Evolutionary conservation across 2,113 vertebrate genomes (phyloP).

Genomic region (Gallinago undulata): DNA sequence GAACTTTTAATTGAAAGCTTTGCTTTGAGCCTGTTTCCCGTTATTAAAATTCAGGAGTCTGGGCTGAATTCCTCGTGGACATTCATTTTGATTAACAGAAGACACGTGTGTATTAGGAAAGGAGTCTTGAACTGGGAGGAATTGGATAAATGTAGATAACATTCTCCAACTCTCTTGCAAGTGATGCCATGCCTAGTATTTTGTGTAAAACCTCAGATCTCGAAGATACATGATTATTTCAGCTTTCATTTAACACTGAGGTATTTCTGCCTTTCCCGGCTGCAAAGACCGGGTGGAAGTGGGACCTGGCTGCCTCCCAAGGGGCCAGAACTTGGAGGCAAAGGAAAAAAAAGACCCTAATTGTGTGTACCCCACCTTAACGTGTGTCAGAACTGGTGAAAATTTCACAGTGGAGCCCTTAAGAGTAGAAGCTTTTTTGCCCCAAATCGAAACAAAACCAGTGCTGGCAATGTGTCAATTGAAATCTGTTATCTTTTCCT

Average conservation of each 20-base stretch:
- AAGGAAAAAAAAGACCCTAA: not conserved
- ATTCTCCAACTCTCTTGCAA: constrained; percentile 17
- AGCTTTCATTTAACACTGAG: constrained; percentile 37
- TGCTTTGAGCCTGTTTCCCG: constrained; percentile 53
- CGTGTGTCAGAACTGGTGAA: not conserved
- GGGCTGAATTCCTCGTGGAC: constrained; percentile 62
- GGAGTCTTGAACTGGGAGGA: constrained; percentile 30
- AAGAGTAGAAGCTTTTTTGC: not conserved
- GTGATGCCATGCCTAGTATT: not conserved
- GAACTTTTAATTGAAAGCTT: constrained; percentile 61
- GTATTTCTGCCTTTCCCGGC: constrained; percentile 19
- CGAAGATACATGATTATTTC: constrained; percentile 10
- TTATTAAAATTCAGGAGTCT: constrained; percentile 64
- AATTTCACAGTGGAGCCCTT: not conserved
- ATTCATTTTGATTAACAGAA: constrained; percentile 65
- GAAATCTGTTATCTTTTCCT: not conserved
- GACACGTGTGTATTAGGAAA: constrained; percentile 16
- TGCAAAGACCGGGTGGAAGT: not conserved
- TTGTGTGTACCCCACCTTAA: not conserved
- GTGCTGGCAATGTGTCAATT: not conserved
- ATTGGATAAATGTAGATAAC: constrained; percentile 49
- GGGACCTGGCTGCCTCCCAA: constrained; percentile 23
- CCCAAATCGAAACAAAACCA: not conserved
- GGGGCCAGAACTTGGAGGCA: not conserved
- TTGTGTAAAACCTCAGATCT: constrained; percentile 37